Conservation (phyloP, 1,140 invertebrate genomes). For the Proales similis region DNA sequence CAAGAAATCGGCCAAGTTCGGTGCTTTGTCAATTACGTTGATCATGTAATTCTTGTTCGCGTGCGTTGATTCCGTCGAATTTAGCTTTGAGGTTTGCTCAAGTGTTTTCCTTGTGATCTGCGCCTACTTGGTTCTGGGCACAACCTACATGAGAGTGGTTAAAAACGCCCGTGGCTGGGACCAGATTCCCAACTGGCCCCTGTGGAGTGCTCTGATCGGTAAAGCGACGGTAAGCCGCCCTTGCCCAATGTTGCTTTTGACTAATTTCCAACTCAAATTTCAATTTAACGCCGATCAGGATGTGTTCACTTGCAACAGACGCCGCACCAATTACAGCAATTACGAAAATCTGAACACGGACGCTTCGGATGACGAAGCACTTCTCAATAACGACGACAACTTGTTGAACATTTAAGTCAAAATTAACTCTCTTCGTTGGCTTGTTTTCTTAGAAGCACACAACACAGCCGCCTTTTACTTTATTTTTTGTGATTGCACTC, state of each 20-base stretch:
- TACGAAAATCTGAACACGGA: conserved; percentile 30
- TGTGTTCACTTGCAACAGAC: conserved; percentile 10
- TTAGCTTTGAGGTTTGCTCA: too few species aligned
- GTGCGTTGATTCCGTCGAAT: not conserved
- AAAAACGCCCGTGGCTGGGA: conserved; percentile 19
- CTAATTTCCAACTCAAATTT: too few species aligned
- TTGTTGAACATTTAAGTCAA: too few species aligned
- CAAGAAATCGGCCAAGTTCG: conserved; percentile 33
- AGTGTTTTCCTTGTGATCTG: too few species aligned
- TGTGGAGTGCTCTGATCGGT: conserved; percentile 16
- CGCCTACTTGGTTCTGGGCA: conserved; percentile 15
- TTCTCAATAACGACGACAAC: too few species aligned
- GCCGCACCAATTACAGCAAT: conserved; percentile 19
- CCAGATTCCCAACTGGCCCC: conserved; percentile 32
- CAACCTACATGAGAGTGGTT: conserved; percentile 33
- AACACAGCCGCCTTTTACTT: too few species aligned
- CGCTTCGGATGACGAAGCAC: conserved; percentile 29
- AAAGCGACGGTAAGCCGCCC: conserved; percentile 16
- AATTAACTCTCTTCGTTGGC: too few species aligned
- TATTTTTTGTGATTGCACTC: too few species aligned
- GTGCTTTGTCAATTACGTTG: conserved; percentile 20
- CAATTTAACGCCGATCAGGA: too few species aligned
- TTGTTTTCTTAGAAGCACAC: too few species aligned
- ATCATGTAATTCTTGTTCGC: conserved; percentile 9
- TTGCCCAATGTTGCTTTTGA: too few species aligned